phyloP scores from a whole-genome alignment of 2,888 invertebrate genomes.

The Alsophila aescularia region DNA sequence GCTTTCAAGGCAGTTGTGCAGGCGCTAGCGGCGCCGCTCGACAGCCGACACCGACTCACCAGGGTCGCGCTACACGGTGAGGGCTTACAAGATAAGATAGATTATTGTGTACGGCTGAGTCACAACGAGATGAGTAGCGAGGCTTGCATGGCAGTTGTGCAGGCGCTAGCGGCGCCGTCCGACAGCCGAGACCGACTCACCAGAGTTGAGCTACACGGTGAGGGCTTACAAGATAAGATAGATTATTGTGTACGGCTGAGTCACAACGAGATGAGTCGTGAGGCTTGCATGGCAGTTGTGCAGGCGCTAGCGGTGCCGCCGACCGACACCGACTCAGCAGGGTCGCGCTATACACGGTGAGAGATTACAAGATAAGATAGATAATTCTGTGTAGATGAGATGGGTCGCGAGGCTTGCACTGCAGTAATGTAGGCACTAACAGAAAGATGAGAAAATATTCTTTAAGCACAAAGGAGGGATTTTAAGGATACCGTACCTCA shows the following conservation, averaged over 20 bases:
- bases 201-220: constrained; percentile 68
- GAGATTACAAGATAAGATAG: too few relatives aligned
- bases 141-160: constrained; percentile 85
- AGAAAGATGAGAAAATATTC: too few relatives aligned
- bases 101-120: constrained; percentile 87
- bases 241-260: constrained; percentile 88
- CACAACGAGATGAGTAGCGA: constrained; percentile 92
- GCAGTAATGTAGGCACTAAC: too few relatives aligned
- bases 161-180: constrained; percentile 53
- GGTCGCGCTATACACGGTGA: constrained; percentile 68
- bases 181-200: constrained; percentile 53
- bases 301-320: constrained; percentile 54
- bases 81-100: too few relatives aligned
- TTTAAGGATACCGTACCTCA: too few relatives aligned
- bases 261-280: constrained; percentile 92
- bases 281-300: constrained; percentile 85
- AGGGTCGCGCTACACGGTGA: constrained; percentile 67
- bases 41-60: constrained; percentile 52
- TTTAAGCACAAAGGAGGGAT: too few relatives aligned
- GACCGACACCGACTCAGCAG: constrained; percentile 52
- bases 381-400: too few relatives aligned
- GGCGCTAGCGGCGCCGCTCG: constrained; percentile 51
- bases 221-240: too few relatives aligned
- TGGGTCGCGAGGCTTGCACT: too few relatives aligned
- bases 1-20: constrained; percentile 85